These are phyloP conservation scores for Penaeus japonicus DNA, from an alignment of 1,140 invertebrate genomes.

Conservation along the genomic window DNA sequence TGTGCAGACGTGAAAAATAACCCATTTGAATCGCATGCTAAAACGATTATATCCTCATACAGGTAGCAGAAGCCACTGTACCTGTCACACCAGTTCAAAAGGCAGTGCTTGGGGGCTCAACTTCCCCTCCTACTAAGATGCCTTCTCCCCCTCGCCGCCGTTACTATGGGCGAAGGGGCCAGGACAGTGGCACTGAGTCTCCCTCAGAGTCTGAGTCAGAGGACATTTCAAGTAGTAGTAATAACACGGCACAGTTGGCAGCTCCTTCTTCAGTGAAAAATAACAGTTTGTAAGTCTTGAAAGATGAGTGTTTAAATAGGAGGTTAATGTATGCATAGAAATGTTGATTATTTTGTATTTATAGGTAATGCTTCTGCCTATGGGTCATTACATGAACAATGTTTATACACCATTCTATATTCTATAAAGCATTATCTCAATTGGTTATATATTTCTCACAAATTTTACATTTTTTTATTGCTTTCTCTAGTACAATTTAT, in stretches of 20 bases:
- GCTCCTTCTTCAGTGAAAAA: conserved; percentile 18
- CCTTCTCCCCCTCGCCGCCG: conserved; percentile 63
- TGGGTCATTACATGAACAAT: no score
- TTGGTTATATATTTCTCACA: no score
- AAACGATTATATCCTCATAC: background rate
- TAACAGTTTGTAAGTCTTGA: conserved; percentile 39
- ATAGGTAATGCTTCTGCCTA: no score
- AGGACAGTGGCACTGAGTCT: conserved; percentile 29
- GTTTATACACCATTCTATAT: no score
- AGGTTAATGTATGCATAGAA: no score
- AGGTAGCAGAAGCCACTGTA: background rate
- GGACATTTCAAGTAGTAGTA: conserved; percentile 19
- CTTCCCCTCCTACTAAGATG: conserved; percentile 43
- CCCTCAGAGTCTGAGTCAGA: conserved; percentile 60
- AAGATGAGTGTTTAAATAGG: background rate
- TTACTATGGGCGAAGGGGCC: conserved; percentile 75
- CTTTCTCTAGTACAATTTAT: no score
- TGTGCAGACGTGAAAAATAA: no score
- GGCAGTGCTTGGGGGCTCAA: background rate
- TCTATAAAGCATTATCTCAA: no score
- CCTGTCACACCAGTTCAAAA: background rate
- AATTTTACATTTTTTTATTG: no score
- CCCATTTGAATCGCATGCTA: no score
- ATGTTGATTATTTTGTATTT: no score
- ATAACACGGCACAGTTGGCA: background rate